Evolutionary conservation across 2,888 invertebrate species (phyloP).

Genomic region (Zonitis immaculata): DNA sequence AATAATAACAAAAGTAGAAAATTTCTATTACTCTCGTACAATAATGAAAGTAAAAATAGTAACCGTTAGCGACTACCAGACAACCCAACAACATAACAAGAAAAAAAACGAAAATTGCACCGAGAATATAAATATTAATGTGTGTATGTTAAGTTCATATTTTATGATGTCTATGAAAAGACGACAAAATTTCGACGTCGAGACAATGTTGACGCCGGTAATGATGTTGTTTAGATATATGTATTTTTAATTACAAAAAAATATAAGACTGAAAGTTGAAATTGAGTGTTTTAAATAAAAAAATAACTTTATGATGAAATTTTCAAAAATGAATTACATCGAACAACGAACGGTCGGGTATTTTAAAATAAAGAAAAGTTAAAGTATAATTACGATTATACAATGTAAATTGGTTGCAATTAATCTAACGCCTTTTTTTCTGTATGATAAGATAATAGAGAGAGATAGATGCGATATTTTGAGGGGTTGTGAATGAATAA

Average conservation of each 20-base stretch:
- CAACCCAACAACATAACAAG: too few relatives aligned
- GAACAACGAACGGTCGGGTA: neutral
- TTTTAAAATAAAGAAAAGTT: slow-evolving; percentile 4
- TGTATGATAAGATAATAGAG: slow-evolving; percentile 22
- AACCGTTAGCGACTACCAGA: neutral
- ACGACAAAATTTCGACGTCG: slow-evolving; percentile 5
- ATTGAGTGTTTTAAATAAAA: too few relatives aligned
- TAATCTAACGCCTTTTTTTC: slow-evolving; percentile 36
- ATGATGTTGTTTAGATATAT: too few relatives aligned
- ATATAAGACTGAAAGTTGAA: too few relatives aligned
- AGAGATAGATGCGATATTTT: slow-evolving; percentile 27
- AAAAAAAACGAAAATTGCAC: too few relatives aligned
- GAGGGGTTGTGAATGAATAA: slow-evolving; percentile 28
- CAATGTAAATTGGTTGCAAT: slow-evolving; percentile 38
- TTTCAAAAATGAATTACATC: slow-evolving; percentile 27
- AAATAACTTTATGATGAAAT: slow-evolving; percentile 25
- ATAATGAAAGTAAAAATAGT: neutral
- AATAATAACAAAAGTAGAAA: neutral
- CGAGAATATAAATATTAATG: slow-evolving; percentile 1
- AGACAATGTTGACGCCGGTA: too few relatives aligned
- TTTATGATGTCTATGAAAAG: neutral
- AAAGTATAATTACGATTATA: slow-evolving; percentile 33
- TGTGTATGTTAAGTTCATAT: neutral
- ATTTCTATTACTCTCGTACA: neutral
- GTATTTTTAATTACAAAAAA: too few relatives aligned